phyloP scores from a whole-genome alignment of 2,113 vertebrate genomes.

The Mixornis gularis region DNA sequence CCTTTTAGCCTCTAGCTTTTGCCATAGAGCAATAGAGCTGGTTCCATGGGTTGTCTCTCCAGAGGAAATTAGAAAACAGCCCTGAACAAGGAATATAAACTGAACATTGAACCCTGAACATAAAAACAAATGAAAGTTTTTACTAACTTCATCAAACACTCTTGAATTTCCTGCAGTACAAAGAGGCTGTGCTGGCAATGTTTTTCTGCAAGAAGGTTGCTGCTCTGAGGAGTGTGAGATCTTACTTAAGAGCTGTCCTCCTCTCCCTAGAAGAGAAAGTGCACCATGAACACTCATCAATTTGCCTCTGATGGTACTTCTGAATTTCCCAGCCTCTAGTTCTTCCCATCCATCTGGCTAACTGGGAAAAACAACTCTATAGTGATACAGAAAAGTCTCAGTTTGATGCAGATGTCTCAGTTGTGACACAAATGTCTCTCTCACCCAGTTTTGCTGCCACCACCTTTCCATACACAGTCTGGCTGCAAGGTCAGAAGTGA shows the following conservation, averaged over 20 bases:
- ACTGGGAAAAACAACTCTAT: neutral
- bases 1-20: neutral
- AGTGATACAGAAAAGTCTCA: neutral
- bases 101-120: neutral
- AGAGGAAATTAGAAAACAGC: neutral
- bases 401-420: neutral
- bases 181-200: neutral
- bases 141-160: neutral
- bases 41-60: neutral
- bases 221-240: neutral
- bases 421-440: neutral
- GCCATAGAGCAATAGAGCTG: neutral
- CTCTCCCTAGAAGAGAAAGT: neutral
- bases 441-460: neutral
- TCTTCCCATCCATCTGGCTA: neutral
- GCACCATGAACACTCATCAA: neutral
- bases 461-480: neutral
- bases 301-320: neutral
- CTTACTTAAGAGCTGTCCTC: neutral
- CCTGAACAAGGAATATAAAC: neutral
- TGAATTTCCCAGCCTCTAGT: neutral
- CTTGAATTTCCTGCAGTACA: neutral
- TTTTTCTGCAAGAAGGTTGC: neutral
- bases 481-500: neutral
- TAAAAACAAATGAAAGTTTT: neutral